Percentiles rank a stretch among this genome's conserved stretches.
Conservation (phyloP, 2,888 invertebrate species). For the Leucoma salicis region DNA sequence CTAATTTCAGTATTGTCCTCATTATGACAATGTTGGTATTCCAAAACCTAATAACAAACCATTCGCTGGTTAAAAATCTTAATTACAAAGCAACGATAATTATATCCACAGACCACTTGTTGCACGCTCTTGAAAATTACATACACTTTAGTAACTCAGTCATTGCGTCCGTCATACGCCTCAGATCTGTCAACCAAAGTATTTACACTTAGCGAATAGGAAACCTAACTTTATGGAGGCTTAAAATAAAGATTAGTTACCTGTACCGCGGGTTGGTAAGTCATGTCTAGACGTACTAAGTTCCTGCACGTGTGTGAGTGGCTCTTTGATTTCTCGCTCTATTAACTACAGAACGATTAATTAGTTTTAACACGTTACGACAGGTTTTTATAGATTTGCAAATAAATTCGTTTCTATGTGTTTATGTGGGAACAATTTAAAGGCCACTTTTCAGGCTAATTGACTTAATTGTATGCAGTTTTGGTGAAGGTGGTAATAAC, state of each 20-base stretch:
- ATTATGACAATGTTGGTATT: no score
- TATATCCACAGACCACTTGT: constrained; percentile 41
- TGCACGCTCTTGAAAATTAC: constrained; percentile 49
- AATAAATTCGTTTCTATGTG: constrained; percentile 19
- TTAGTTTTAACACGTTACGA: constrained; percentile 53
- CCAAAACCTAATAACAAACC: no score
- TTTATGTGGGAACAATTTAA: constrained; percentile 13
- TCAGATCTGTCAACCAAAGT: constrained; percentile 31
- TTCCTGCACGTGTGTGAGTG: constrained; percentile 45
- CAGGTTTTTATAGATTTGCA: constrained; percentile 39
- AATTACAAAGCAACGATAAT: constrained; percentile 47
- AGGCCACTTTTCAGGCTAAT: not conserved
- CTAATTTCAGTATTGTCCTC: no score
- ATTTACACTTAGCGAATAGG: constrained; percentile 7
- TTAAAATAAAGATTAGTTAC: constrained; percentile 15
- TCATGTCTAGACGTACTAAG: constrained; percentile 26
- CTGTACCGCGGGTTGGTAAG: constrained; percentile 7
- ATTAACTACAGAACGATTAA: constrained; percentile 63
- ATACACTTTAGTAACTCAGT: constrained; percentile 53
- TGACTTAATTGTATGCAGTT: not conserved
- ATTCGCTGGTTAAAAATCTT: constrained; percentile 32
- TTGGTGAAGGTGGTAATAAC: no score
- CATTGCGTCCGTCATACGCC: constrained; percentile 47
- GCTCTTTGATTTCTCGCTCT: constrained; percentile 69
- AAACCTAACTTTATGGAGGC: constrained; percentile 8